These are phyloP conservation scores for Schizopygopsis pylzovi DNA, from an alignment of 2,797 vertebrate species.

Conservation along the genomic window DNA sequence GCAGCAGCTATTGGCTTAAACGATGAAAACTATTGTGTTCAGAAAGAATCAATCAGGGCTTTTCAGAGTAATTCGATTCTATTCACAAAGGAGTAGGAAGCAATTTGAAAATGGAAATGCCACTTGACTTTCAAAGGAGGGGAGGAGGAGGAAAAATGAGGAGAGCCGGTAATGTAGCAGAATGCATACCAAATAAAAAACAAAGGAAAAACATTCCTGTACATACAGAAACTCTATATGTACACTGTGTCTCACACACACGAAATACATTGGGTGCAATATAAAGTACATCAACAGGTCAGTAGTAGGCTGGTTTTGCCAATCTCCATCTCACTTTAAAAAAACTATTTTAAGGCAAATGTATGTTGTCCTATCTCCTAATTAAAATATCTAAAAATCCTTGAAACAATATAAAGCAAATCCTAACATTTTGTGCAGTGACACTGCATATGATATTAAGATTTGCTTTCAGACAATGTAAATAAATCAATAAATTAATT, in stretches of 20 bases:
- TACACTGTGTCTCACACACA: constrained; percentile 22
- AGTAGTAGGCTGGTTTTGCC: neutral
- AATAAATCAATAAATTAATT: neutral
- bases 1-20: constrained; percentile 69
- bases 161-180: constrained; percentile 54
- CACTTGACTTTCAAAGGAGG: constrained; percentile 75
- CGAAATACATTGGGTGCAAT: neutral
- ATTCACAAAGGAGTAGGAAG: constrained; percentile 80
- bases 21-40: constrained; percentile 79
- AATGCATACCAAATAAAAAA: constrained; percentile 56
- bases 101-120: constrained; percentile 83
- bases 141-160: constrained; percentile 52
- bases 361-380: neutral
- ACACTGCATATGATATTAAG: neutral
- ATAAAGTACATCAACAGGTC: constrained; percentile 53
- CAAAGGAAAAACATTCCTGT: constrained; percentile 32
- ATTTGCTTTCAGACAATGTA: neutral
- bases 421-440: no score
- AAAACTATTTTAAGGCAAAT: neutral
- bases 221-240: constrained; percentile 53
- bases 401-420: no score
- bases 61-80: constrained; percentile 80
- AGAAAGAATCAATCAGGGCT: constrained; percentile 80
- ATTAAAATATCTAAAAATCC: neutral
- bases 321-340: neutral